A percentile compares a stretch with the other conserved stretches of the same genome.
Evolutionary conservation across 2,888 invertebrate genomes (phyloP).

Genomic region (Abscondita cerata): DNA sequence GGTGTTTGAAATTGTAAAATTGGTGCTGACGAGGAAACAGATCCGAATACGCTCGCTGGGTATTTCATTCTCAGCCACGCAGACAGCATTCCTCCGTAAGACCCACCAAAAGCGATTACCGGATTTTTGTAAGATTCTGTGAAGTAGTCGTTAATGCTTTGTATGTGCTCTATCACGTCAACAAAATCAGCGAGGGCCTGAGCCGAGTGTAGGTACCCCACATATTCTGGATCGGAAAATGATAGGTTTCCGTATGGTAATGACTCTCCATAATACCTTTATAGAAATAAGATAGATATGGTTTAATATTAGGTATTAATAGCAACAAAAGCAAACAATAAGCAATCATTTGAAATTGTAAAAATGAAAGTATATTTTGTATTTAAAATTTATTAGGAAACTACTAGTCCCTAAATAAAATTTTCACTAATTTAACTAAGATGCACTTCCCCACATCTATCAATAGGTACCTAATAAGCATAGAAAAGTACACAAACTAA

Average conservation of each 20-base stretch:
- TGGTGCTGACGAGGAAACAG: conserved; percentile 93
- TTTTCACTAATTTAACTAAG: too few species aligned
- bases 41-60: conserved; percentile 85
- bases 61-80: conserved; percentile 97
- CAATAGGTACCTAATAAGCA: too few species aligned
- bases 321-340: too few species aligned
- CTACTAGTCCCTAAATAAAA: too few species aligned
- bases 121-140: conserved; percentile 64
- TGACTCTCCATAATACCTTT: conserved; percentile 88
- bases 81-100: conserved; percentile 97
- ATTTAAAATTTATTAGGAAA: too few species aligned
- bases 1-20: conserved; percentile 84
- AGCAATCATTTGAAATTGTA: too few species aligned
- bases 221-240: conserved; percentile 67
- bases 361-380: too few species aligned
- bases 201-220: conserved; percentile 84
- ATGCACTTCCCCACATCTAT: too few species aligned
- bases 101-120: conserved; percentile 86
- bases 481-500: too few species aligned
- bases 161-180: conserved; percentile 73
- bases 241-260: conserved; percentile 87
- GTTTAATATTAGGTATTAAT: background rate
- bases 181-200: conserved; percentile 96
- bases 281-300: conserved; percentile 19
- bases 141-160: conserved; percentile 39